phyloP scores from a whole-genome alignment of 2,797 vertebrate genomes.

The Coranthus polyacanthus region DNA sequence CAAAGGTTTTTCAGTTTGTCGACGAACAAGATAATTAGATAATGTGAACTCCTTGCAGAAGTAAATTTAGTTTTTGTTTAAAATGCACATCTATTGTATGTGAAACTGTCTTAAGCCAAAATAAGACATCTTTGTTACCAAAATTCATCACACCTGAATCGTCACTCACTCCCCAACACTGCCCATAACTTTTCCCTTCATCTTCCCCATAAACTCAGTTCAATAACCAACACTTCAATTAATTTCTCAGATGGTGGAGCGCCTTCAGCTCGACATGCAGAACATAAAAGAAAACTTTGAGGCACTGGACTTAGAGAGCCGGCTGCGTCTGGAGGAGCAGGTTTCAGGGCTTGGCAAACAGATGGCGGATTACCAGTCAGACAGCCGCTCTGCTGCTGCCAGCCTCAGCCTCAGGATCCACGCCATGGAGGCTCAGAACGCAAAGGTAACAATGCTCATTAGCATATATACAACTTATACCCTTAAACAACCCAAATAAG shows the following conservation, averaged over 20 bases:
- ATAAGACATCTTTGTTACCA: no score
- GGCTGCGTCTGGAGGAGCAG: constrained; percentile 51
- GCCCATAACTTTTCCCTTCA: neutral
- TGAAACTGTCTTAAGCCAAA: no score
- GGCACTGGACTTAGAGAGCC: constrained; percentile 1
- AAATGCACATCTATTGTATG: no score
- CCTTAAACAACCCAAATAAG: no score
- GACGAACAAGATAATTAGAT: no score
- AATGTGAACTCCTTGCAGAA: no score
- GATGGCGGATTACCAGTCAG: constrained; percentile 43
- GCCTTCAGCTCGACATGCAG: constrained; percentile 48
- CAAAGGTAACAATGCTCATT: constrained; percentile 65
- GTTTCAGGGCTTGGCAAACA: constrained; percentile 25
- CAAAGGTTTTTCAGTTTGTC: no score
- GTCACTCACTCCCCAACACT: neutral
- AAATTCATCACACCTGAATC: no score
- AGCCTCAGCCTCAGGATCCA: constrained; percentile 54
- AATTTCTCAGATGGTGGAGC: constrained; percentile 58
- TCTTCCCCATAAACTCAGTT: neutral
- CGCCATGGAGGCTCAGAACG: constrained; percentile 63
- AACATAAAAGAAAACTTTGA: constrained; percentile 44
- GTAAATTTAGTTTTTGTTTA: no score
- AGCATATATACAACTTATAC: neutral
- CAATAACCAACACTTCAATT: neutral
- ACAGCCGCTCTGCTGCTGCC: constrained; percentile 22